Conservation (phyloP, 2,797 vertebrate genomes). For the Erithacus rubecula region DNA sequence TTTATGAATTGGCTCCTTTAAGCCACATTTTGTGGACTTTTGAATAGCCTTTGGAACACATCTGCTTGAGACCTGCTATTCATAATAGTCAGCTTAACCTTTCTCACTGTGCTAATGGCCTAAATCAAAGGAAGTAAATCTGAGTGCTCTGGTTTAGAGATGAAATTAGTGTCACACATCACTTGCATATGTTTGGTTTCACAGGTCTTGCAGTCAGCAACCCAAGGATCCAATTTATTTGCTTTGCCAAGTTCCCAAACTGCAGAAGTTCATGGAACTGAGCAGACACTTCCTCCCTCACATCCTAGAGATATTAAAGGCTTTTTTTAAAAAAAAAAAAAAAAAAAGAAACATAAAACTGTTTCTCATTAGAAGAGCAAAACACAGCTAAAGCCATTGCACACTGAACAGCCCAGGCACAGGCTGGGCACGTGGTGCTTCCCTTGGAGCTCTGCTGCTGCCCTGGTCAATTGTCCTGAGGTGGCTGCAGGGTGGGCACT, state of each 20-base stretch:
- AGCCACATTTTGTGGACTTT: constrained; percentile 19
- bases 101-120: constrained; percentile 5
- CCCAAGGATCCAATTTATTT: background rate
- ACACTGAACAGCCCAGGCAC: background rate
- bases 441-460: background rate
- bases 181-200: background rate
- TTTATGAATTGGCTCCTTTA: constrained; percentile 40
- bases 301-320: accelerated
- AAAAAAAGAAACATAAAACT: background rate
- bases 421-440: background rate
- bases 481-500: background rate
- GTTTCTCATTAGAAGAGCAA: background rate
- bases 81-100: constrained; percentile 21
- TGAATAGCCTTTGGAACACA: background rate
- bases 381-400: background rate
- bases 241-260: background rate
- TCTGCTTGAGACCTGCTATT: constrained; percentile 7
- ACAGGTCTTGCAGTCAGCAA: background rate
- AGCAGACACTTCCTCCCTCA: background rate
- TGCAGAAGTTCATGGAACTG: background rate
- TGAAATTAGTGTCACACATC: background rate
- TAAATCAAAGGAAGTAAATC: constrained; percentile 33
- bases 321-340: no score
- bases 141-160: background rate
- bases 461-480: accelerated